Conservation (phyloP, 2,113 vertebrate species). For the Gallinago undulata region DNA sequence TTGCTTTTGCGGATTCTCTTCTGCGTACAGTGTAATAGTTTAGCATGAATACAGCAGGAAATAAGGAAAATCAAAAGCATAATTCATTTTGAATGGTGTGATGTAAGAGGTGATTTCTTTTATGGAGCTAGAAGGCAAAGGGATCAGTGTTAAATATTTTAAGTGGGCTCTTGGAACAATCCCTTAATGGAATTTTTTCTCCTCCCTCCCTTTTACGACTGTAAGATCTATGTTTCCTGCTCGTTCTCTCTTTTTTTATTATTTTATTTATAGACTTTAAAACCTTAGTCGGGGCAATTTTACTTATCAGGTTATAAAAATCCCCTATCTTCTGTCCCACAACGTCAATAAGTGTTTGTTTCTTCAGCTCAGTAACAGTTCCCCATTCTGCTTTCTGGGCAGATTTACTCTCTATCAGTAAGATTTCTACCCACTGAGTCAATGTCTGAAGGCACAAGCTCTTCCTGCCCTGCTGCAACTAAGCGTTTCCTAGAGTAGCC, state of each 20-base stretch:
- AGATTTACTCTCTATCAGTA: not conserved
- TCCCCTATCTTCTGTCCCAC: not conserved
- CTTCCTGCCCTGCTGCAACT: accelerated
- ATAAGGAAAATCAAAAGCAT: conserved; percentile 4
- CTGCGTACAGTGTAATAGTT: not conserved
- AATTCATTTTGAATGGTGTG: conserved; percentile 20
- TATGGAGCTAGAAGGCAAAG: not conserved
- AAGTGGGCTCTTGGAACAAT: not conserved
- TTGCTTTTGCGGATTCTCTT: conserved; percentile 21
- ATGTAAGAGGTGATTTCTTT: conserved; percentile 41
- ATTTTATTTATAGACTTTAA: not conserved
- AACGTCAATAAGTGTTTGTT: not conserved
- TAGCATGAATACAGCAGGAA: not conserved
- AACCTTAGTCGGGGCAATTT: not conserved
- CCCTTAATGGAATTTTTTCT: not conserved
- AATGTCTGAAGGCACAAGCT: not conserved
- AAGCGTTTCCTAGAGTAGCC: not conserved
- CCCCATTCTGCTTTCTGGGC: not conserved
- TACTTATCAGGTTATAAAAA: conserved; percentile 1
- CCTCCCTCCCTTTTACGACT: not conserved
- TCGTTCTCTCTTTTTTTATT: not conserved
- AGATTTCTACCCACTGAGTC: not conserved
- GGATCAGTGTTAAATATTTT: conserved; percentile 15
- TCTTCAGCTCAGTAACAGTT: conserved; percentile 1
- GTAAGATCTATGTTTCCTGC: not conserved